Conservation (phyloP, 2,113 vertebrate species). For the Taurulus bubalis region DNA sequence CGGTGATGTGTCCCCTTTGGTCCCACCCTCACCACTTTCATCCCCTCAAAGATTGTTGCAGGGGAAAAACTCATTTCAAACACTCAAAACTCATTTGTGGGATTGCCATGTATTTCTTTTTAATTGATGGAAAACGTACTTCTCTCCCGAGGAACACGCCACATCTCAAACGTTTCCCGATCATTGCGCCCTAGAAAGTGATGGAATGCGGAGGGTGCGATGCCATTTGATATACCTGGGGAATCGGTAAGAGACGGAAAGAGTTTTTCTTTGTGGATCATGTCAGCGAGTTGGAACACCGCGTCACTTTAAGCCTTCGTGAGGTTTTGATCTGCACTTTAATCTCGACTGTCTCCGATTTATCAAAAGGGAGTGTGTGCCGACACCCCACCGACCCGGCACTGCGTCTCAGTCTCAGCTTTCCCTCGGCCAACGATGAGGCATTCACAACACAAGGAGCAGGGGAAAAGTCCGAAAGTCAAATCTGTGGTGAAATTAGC, state of each 20-base stretch:
- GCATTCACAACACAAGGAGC: background rate
- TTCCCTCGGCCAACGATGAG: conserved; percentile 17
- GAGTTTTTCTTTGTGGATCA: conserved; percentile 4
- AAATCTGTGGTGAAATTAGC: background rate
- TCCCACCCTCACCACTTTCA: background rate
- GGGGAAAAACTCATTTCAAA: conserved; percentile 3
- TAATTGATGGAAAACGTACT: conserved; percentile 36
- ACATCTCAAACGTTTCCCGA: conserved; percentile 19
- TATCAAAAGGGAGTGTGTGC: conserved; percentile 44
- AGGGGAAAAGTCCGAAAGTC: too few relatives aligned
- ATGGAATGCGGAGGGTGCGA: background rate
- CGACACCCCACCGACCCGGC: conserved; percentile 43
- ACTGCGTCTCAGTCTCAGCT: conserved; percentile 36
- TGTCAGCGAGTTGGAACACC: conserved; percentile 30
- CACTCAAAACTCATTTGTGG: conserved; percentile 21
- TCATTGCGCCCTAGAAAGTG: conserved; percentile 3
- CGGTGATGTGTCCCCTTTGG: conserved; percentile 30
- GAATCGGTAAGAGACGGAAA: conserved; percentile 34
- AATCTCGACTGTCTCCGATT: conserved; percentile 54
- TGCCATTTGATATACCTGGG: conserved; percentile 21
- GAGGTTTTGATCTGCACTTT: conserved; percentile 40
- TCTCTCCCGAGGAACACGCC: conserved; percentile 28
- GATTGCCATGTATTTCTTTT: conserved; percentile 24
- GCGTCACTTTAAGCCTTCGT: conserved; percentile 44
- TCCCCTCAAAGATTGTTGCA: background rate